Percentiles rank a stretch among this genome's conserved stretches.
Evolutionary conservation across 1,140 invertebrate genomes (phyloP).

Genomic region (Zaprionus ghesquierei): DNA sequence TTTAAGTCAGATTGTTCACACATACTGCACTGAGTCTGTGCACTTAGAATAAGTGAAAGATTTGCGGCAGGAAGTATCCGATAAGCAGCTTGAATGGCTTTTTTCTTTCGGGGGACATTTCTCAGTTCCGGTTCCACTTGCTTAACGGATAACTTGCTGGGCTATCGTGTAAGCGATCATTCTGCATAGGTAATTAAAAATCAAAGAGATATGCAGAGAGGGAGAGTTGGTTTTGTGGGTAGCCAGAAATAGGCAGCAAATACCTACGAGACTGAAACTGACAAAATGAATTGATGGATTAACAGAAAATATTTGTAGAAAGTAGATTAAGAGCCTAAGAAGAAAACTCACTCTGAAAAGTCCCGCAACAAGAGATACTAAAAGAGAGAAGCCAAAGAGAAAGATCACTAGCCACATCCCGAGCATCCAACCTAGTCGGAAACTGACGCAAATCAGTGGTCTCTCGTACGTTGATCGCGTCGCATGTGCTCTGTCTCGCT

Average conservation of each 20-base stretch:
- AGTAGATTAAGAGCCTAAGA: not conserved
- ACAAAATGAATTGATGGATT: not conserved
- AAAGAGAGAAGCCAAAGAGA: slow-evolving; percentile 33
- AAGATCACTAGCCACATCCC: not conserved
- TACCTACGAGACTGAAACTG: not conserved
- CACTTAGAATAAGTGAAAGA: slow-evolving; percentile 46
- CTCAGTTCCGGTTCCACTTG: not conserved
- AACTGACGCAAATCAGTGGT: slow-evolving; percentile 52
- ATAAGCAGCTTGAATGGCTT: slow-evolving; percentile 40
- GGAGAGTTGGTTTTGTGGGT: not conserved
- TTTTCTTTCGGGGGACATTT: not conserved
- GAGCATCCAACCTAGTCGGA: slow-evolving; percentile 14
- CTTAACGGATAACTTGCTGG: slow-evolving; percentile 7
- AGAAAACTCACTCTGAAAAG: not conserved
- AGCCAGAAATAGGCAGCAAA: not conserved
- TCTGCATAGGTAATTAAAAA: slow-evolving; percentile 32
- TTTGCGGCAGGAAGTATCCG: slow-evolving; percentile 66
- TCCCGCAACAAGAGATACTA: slow-evolving; percentile 1
- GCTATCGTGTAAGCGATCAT: slow-evolving; percentile 7
- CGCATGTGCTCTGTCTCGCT: slow-evolving; percentile 38
- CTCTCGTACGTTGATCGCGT: slow-evolving; percentile 63
- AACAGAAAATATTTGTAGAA: not conserved
- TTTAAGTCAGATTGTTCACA: slow-evolving; percentile 40
- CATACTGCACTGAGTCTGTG: not conserved
- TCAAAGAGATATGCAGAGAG: not conserved